Evolutionary conservation across 1,140 invertebrate genomes (phyloP).

Genomic region (Hestina assimilis): DNA sequence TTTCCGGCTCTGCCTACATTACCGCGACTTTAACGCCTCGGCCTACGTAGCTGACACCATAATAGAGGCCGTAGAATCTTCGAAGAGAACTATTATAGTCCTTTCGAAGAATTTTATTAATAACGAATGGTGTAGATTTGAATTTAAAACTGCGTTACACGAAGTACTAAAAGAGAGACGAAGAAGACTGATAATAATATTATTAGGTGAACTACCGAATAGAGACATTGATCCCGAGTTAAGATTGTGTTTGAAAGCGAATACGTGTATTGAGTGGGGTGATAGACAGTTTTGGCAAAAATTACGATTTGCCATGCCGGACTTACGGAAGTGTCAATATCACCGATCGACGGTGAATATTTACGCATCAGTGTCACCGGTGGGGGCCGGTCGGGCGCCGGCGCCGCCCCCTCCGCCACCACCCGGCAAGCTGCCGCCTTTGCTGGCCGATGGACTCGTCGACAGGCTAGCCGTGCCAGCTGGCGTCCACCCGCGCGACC

Average conservation of each 20-base stretch:
- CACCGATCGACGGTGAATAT: conserved; percentile 82
- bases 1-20: conserved; percentile 91
- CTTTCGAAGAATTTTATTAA: conserved; percentile 95
- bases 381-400: conserved; percentile 78
- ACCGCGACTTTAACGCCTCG: conserved; percentile 89
- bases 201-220: conserved; percentile 90
- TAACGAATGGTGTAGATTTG: conserved; percentile 96
- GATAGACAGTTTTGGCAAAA: conserved; percentile 97
- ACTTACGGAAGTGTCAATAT: conserved; percentile 82
- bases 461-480: conserved; percentile 71
- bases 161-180: conserved; percentile 91
- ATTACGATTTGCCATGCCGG: conserved; percentile 93
- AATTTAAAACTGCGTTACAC: conserved; percentile 95
- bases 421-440: conserved; percentile 76
- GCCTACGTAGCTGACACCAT: conserved; percentile 93
- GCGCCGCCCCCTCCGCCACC: conserved; percentile 83
- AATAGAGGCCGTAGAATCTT: conserved; percentile 93
- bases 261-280: conserved; percentile 94
- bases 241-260: conserved; percentile 91
- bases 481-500: conserved; percentile 88
- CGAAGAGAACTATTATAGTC: conserved; percentile 92
- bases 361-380: conserved; percentile 80
- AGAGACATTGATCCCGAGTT: conserved; percentile 94
- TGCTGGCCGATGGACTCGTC: conserved; percentile 73
- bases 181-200: conserved; percentile 90